A percentile compares a stretch with the other conserved stretches of the same genome.
Conservation (phyloP, 2,888 invertebrate genomes). For the Opisthograptis luteolata region DNA sequence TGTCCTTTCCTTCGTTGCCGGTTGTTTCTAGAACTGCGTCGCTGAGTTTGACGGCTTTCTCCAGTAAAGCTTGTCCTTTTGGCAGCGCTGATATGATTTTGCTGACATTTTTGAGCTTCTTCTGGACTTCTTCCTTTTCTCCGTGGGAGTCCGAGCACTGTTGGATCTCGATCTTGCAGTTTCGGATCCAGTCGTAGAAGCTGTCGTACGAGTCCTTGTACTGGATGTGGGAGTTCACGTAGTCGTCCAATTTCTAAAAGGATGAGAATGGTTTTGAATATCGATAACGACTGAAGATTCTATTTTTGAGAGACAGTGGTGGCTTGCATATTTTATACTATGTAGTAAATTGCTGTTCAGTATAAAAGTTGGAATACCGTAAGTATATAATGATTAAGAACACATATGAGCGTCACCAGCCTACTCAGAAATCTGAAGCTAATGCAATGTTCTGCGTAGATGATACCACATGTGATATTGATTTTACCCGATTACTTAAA, state of each 20-base stretch:
- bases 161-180: slow-evolving; percentile 91
- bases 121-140: slow-evolving; percentile 90
- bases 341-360: no score
- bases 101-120: slow-evolving; percentile 90
- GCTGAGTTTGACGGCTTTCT: slow-evolving; percentile 89
- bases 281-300: no score
- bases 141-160: slow-evolving; percentile 95
- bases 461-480: no score
- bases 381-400: no score
- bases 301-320: no score
- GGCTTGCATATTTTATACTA: no score
- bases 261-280: slow-evolving; percentile 11
- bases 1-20: slow-evolving; percentile 92
- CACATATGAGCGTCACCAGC: no score
- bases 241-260: slow-evolving; percentile 88
- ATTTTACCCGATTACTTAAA: no score
- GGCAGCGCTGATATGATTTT: slow-evolving; percentile 88
- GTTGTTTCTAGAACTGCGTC: slow-evolving; percentile 90
- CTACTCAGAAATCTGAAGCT: no score
- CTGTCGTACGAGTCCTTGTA: slow-evolving; percentile 93
- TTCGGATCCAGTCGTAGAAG: slow-evolving; percentile 93
- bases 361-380: no score
- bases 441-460: no score
- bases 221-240: slow-evolving; percentile 94
- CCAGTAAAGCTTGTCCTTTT: slow-evolving; percentile 88